These are phyloP conservation scores for Formica aserva DNA, from an alignment of 2,888 invertebrate genomes.

Conservation along the genomic window DNA sequence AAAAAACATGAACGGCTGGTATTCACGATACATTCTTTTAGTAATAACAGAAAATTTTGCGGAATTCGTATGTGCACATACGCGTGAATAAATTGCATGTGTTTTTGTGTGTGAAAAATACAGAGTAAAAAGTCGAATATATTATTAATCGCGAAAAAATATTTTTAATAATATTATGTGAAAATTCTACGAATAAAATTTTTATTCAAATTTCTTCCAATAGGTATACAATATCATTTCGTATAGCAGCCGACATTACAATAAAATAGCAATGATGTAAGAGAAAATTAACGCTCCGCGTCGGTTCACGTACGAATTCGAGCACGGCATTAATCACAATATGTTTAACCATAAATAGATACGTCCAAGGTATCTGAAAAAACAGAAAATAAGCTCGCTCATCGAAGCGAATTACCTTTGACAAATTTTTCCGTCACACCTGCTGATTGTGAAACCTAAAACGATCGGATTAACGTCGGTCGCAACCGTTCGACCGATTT, in stretches of 20 bases:
- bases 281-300: neutral
- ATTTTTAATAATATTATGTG: neutral
- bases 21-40: conserved; percentile 31
- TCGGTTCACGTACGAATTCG: conserved; percentile 49
- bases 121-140: neutral
- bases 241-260: neutral
- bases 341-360: conserved; percentile 12
- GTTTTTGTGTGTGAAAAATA: neutral
- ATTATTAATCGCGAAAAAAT: neutral
- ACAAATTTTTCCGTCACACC: conserved; percentile 37
- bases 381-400: conserved; percentile 46
- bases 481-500: conserved; percentile 17
- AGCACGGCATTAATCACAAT: conserved; percentile 44
- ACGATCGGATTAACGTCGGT: conserved; percentile 36
- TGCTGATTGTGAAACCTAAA: conserved; percentile 31
- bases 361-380: conserved; percentile 34
- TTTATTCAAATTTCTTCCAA: neutral
- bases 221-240: neutral
- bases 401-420: conserved; percentile 53
- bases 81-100: conserved; percentile 4
- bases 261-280: neutral
- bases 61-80: conserved; percentile 48
- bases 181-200: conserved; percentile 12
- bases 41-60: conserved; percentile 23
- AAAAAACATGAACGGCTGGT: conserved; percentile 14